phyloP scores from a whole-genome alignment of 2,797 vertebrate genomes.

The Catharus ustulatus region DNA sequence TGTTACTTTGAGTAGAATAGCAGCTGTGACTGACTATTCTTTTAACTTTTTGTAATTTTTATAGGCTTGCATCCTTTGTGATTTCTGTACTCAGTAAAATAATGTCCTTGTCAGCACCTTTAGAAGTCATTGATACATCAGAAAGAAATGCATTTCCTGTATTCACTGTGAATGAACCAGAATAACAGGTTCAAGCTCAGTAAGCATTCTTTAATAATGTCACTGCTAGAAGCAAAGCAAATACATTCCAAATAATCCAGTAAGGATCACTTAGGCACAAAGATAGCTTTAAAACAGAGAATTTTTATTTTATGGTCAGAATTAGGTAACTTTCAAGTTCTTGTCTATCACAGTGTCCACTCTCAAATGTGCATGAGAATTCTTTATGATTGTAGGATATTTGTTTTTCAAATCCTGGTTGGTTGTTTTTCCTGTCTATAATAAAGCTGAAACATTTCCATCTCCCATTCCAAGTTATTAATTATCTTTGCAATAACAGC shows the following conservation, averaged over 20 bases:
- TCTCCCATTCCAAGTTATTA: background rate
- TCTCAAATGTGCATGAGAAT: background rate
- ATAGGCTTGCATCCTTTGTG: slow-evolving; percentile 18
- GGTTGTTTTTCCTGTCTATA: background rate
- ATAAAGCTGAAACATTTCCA: background rate
- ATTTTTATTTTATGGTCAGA: background rate
- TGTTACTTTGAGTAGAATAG: background rate
- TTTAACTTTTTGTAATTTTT: slow-evolving; percentile 28
- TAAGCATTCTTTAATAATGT: background rate
- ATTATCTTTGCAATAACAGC: background rate
- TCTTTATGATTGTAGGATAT: background rate
- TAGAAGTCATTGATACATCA: slow-evolving; percentile 22
- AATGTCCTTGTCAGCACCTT: slow-evolving; percentile 1
- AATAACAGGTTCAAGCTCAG: background rate
- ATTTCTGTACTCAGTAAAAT: slow-evolving; percentile 11
- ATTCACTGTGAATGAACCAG: background rate
- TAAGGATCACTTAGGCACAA: background rate
- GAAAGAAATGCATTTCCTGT: background rate
- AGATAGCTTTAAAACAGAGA: background rate
- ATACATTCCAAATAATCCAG: background rate
- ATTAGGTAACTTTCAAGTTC: background rate
- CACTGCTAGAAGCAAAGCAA: background rate
- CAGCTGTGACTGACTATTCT: background rate
- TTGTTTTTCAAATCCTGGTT: background rate
- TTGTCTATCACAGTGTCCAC: background rate